Evolutionary conservation across 2,113 vertebrate genomes (phyloP).

Genomic region (Saguinus midas): DNA sequence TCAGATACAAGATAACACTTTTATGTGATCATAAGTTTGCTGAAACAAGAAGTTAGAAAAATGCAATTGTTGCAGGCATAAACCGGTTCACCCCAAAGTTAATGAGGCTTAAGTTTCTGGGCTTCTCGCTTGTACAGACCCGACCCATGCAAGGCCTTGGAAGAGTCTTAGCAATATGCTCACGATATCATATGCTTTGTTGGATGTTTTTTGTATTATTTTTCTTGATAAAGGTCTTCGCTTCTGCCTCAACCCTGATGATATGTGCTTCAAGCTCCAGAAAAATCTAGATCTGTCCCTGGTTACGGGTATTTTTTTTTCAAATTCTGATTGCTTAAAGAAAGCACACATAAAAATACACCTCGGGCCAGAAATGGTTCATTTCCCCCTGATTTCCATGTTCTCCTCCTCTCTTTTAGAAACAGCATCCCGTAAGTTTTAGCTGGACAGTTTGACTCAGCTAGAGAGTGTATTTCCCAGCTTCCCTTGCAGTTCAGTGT

Average conservation of each 20-base stretch:
- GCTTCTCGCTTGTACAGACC: background rate
- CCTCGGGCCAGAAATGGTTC: background rate
- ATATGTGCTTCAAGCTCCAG: background rate
- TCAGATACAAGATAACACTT: conserved; percentile 3
- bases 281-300: background rate
- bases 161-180: background rate
- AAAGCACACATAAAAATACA: background rate
- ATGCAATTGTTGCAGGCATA: background rate
- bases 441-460: background rate
- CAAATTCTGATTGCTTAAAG: background rate
- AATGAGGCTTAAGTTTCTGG: background rate
- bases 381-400: background rate
- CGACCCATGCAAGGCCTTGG: background rate
- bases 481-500: background rate
- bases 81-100: background rate
- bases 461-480: background rate
- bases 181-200: background rate
- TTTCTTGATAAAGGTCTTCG: conserved; percentile 13
- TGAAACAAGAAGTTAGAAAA: background rate
- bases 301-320: background rate
- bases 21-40: background rate
- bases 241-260: background rate
- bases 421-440: background rate
- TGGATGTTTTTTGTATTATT: conserved; percentile 6
- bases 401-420: background rate